Base-by-base conservation (phyloP, 2,113 vertebrate genomes). In the Andinoacara biseriatus region DNA sequence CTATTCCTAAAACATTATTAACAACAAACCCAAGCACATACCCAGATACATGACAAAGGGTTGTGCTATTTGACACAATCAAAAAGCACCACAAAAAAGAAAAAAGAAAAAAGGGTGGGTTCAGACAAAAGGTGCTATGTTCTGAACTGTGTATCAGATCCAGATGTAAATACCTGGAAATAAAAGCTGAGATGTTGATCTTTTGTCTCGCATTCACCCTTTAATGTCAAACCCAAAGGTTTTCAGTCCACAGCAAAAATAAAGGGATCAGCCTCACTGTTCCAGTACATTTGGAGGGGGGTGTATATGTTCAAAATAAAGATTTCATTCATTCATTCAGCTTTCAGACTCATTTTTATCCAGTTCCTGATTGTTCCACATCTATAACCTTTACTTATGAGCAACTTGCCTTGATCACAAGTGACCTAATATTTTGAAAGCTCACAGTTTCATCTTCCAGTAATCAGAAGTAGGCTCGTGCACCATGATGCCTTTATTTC, bases 391-490 rank as follows among this genome's bases (percentile, higher is more conserved):
- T 10, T 38, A 60, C 43, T 58, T 58, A 81, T 15, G 43, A 87
- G 59, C 46, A 52, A 67, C 65, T 74, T 85, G 26, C 38, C 40
- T 33, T 78, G 75, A 83, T 88, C 56, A 74, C n/a, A 86, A 76
- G 78, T 74, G 22, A 61, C 58, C 52, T 38, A 76, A 33, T 46
- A 81, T 58, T 22, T 82, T 52, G 5, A 9, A 54, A 58, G 46
- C 76, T 80, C 77, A 79, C 54, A 63, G 56, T 69, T 56, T 62
- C 6, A 40, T 74, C 58, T 74, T 7, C 49, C 10, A 60, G 83
- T 57, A 86, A 80, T 81, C 65, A 80, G 81, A 72, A 46, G 40
- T 31, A 38, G 75, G 67, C 38, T 61, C 38, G 11, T 83, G 75
- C 20, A 52, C 4, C 58, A 38, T 57, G 58, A 83, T 59, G 59